Evolutionary conservation across 2,113 vertebrate species (phyloP).

Genomic region (Acinonyx jubatus): DNA sequence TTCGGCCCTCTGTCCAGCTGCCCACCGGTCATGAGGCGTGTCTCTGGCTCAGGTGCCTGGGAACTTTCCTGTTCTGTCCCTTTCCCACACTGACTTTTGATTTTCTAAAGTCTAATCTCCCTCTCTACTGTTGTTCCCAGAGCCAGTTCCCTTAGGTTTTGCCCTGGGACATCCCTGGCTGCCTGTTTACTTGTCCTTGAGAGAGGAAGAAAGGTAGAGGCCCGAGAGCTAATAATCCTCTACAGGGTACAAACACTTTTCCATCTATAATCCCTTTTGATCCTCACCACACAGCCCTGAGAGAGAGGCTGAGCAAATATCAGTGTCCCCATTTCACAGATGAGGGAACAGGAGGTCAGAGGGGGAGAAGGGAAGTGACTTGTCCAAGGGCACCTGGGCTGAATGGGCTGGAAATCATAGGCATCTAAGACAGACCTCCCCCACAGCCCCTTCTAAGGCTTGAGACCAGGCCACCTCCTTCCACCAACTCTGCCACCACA

Average conservation of each 20-base stretch:
- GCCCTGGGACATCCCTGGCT: neutral
- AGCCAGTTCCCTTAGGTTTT: neutral
- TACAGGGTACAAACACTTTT: neutral
- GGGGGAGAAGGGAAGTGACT: neutral
- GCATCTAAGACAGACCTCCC: neutral
- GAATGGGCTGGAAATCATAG: neutral
- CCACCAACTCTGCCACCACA: neutral
- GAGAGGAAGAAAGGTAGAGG: neutral
- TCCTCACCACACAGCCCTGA: neutral
- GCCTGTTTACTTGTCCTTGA: constrained; percentile 14
- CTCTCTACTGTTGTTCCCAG: neutral
- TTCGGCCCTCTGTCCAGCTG: neutral
- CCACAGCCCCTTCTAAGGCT: neutral
- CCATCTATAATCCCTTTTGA: constrained; percentile 19
- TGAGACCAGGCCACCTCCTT: neutral
- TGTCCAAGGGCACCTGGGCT: neutral
- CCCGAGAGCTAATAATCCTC: neutral
- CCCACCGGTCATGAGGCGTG: neutral
- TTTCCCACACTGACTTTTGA: neutral
- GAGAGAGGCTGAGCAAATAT: neutral
- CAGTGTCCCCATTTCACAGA: constrained; percentile 22
- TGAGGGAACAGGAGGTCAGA: neutral
- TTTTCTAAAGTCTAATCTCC: constrained; percentile 6
- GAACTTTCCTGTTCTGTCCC: neutral
- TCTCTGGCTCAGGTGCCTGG: neutral